phyloP scores from a whole-genome alignment of 2,113 vertebrate genomes.

The Butorides virescens region DNA sequence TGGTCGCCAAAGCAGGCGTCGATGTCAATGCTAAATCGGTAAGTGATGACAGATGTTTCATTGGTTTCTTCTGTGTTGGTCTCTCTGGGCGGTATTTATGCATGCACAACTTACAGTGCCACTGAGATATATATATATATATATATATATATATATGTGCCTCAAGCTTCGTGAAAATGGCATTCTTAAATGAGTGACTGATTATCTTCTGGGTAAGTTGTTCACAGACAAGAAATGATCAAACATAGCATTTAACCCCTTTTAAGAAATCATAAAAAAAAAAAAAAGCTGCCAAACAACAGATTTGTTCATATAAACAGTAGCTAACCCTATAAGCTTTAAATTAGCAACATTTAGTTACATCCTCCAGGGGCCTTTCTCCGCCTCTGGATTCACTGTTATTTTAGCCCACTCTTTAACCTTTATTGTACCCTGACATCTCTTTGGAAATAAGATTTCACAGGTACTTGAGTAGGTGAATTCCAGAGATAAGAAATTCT shows the following conservation, averaged over 20 bases:
- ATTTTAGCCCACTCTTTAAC: neutral
- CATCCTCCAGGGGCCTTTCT: neutral
- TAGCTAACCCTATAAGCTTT: neutral
- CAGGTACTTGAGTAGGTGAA: constrained; percentile 64
- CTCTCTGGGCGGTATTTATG: constrained; percentile 68
- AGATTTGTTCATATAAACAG: neutral
- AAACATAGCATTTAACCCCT: neutral
- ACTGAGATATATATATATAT: neutral
- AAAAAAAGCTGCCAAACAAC: neutral
- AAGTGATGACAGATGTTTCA: constrained; percentile 76
- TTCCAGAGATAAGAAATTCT: constrained; percentile 67
- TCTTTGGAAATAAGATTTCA: constrained; percentile 62
- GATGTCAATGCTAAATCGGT: constrained; percentile 82
- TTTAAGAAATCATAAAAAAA: neutral
- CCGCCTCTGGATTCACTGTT: neutral
- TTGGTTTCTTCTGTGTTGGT: constrained; percentile 61
- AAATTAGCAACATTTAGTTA: neutral
- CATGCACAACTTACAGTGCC: constrained; percentile 48
- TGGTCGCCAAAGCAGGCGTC: constrained; percentile 75
- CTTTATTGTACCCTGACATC: neutral
- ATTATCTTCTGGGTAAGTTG: constrained; percentile 1
- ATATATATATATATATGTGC: neutral
- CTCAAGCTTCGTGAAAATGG: constrained; percentile 13
- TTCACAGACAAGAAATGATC: constrained; percentile 8
- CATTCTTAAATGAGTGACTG: constrained; percentile 25